A percentile compares a stretch with the other conserved stretches of the same genome.
phyloP scores from a whole-genome alignment of 2,888 invertebrate species.

The Arrhopalites spinosus region DNA sequence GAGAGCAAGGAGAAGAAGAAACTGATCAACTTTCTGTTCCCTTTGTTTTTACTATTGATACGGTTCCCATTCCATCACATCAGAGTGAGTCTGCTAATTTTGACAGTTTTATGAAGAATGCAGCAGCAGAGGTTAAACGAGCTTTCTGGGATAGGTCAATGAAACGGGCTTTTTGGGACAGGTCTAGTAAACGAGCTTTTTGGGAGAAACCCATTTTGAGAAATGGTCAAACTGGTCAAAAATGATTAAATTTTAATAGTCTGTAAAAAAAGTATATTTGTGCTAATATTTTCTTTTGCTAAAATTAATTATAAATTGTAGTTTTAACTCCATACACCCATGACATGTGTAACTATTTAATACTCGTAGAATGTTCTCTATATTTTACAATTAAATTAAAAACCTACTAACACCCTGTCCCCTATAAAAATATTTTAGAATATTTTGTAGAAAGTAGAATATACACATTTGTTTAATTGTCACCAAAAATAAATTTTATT shows the following conservation, averaged over 20 bases:
- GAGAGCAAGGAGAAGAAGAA: neutral
- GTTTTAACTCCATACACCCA: neutral
- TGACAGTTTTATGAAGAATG: neutral
- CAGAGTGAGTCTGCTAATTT: neutral
- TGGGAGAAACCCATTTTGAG: constrained; percentile 13
- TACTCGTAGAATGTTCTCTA: no score
- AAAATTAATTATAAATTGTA: neutral
- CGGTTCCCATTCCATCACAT: neutral
- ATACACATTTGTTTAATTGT: no score
- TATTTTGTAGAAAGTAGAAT: no score
- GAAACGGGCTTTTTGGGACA: constrained; percentile 28
- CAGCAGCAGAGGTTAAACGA: neutral
- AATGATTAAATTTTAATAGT: neutral
- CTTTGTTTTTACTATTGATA: neutral
- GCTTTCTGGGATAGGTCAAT: constrained; percentile 1
- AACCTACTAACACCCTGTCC: no score
- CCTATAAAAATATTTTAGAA: no score
- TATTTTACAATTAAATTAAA: no score
- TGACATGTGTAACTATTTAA: no score
- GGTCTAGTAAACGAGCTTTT: constrained; percentile 25
- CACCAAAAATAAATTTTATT: no score
- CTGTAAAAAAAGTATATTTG: neutral
- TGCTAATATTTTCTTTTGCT: neutral
- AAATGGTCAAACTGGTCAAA: neutral
- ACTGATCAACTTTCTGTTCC: neutral